phyloP scores from a whole-genome alignment of 2,113 vertebrate genomes.

The Megaleporinus macrocephalus region DNA sequence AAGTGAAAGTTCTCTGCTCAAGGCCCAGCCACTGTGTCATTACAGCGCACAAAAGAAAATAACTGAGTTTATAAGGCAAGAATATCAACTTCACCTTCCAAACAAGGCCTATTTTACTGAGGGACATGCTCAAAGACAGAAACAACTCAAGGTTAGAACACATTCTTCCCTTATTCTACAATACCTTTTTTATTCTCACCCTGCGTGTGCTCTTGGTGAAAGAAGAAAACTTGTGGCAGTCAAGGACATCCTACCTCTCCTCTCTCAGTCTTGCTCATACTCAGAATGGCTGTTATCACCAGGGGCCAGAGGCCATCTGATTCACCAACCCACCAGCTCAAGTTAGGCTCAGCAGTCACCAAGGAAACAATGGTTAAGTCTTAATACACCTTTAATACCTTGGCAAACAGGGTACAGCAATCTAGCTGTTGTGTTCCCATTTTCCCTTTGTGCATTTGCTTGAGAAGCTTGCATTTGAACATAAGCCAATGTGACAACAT shows the following conservation, averaged over 20 bases:
- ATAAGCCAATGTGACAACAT: not conserved
- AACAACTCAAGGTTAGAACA: not conserved
- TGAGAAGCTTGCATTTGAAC: not conserved
- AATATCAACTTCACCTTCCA: not conserved
- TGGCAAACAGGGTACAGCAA: not conserved
- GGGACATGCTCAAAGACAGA: not conserved
- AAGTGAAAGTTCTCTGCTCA: not conserved
- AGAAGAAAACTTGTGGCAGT: not conserved
- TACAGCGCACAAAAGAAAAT: not conserved
- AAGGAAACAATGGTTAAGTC: not conserved
- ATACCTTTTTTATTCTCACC: not conserved
- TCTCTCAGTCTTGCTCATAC: not conserved
- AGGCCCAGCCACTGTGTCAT: not conserved
- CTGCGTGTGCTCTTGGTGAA: not conserved
- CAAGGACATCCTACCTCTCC: not conserved
- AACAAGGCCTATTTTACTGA: not conserved
- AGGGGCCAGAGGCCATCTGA: slow-evolving; percentile 10
- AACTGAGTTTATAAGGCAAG: not conserved
- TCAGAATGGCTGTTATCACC: not conserved
- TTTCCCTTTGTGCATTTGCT: not conserved
- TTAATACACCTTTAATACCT: not conserved
- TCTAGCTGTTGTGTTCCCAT: not conserved
- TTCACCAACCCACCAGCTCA: slow-evolving; percentile 9
- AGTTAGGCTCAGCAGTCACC: slow-evolving; percentile 2
- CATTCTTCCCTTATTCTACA: not conserved